Conservation (phyloP, 2,113 vertebrate genomes). For the Thamnophis sirtalis region DNA sequence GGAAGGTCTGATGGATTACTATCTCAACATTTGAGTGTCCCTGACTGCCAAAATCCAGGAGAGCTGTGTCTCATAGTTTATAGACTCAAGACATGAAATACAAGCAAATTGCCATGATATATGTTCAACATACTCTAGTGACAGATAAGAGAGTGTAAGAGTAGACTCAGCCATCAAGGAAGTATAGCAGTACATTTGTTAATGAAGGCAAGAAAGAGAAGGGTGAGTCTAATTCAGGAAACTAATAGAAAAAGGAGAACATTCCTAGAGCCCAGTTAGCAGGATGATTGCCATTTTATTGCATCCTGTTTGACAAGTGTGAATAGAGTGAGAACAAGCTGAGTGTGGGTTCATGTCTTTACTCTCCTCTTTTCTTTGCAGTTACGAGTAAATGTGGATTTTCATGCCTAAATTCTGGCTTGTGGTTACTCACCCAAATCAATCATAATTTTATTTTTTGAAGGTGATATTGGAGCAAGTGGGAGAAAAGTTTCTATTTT, state of each 20-base stretch:
- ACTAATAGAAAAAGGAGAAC: background rate
- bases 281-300: constrained; percentile 14
- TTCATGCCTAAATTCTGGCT: background rate
- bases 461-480: background rate
- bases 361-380: background rate
- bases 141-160: background rate
- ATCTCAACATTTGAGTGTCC: background rate
- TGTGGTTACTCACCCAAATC: background rate
- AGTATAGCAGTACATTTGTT: background rate
- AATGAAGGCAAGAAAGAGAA: constrained; percentile 24
- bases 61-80: background rate
- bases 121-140: background rate
- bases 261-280: constrained; percentile 1
- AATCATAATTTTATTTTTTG: background rate
- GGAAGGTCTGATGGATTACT: background rate
- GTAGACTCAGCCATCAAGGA: background rate
- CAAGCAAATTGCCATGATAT: background rate
- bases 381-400: background rate
- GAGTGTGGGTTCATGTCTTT: background rate
- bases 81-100: background rate
- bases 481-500: background rate
- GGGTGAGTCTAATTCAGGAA: background rate
- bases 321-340: background rate
- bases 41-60: background rate
- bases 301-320: background rate